phyloP scores from a whole-genome alignment of 2,888 invertebrate species.

The Tigriopus californicus region DNA sequence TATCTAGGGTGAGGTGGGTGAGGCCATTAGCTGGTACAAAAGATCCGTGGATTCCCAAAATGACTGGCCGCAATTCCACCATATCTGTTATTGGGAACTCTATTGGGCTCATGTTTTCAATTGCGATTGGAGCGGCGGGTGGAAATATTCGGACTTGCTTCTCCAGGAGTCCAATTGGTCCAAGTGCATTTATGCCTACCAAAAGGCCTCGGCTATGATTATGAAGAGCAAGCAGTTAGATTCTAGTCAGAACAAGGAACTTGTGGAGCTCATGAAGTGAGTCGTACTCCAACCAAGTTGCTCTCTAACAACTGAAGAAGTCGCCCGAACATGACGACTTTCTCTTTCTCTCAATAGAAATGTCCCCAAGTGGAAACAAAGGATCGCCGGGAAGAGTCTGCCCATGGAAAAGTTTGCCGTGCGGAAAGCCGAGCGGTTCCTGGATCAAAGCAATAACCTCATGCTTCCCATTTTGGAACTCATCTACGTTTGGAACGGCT shows the following conservation, averaged over 20 bases:
- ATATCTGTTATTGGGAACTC: slow-evolving; percentile 82
- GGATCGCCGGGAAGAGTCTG: slow-evolving; percentile 85
- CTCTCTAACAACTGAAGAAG: neutral
- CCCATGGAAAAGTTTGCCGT: slow-evolving; percentile 92
- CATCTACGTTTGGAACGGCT: slow-evolving; percentile 80
- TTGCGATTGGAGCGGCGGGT: slow-evolving; percentile 57
- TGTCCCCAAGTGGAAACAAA: slow-evolving; percentile 61
- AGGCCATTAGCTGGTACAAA: slow-evolving; percentile 52
- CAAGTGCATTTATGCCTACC: slow-evolving; percentile 71
- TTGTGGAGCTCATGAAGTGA: slow-evolving; percentile 48
- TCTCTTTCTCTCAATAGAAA: slow-evolving; percentile 34
- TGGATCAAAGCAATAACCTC: slow-evolving; percentile 48
- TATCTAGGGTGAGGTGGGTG: slow-evolving; percentile 45
- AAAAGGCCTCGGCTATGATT: slow-evolving; percentile 60
- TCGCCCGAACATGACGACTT: neutral
- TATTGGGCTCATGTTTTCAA: slow-evolving; percentile 57
- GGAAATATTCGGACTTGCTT: slow-evolving; percentile 47
- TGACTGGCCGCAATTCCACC: slow-evolving; percentile 77
- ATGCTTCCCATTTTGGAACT: slow-evolving; percentile 68
- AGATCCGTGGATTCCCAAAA: slow-evolving; percentile 60
- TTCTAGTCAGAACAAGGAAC: slow-evolving; percentile 34
- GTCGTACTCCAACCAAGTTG: slow-evolving; percentile 18
- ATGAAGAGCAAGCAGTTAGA: slow-evolving; percentile 42
- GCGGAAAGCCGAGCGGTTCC: slow-evolving; percentile 61
- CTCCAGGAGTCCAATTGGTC: slow-evolving; percentile 75